A percentile compares a stretch with the other conserved stretches of the same genome.
Conservation (phyloP, 2,113 vertebrate genomes). For the Monopterus albus region DNA sequence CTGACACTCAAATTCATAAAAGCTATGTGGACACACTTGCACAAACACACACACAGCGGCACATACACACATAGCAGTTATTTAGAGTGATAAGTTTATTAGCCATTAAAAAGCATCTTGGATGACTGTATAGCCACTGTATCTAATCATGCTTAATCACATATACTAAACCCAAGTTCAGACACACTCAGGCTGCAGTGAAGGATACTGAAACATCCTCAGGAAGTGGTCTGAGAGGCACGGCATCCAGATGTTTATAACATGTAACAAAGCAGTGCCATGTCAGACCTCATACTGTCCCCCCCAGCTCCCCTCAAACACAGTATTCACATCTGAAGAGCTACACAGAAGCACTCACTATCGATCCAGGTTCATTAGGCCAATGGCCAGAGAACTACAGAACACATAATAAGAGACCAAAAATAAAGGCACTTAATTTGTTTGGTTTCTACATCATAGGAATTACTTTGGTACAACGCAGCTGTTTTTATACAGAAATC, state of each 20-base stretch:
- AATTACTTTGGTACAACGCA: background rate
- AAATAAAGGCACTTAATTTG: background rate
- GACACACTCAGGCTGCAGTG: conserved; percentile 14
- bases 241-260: conserved; percentile 26
- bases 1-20: conserved; percentile 38
- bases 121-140: conserved; percentile 23
- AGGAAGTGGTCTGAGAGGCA: conserved; percentile 4
- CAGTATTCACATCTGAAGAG: background rate
- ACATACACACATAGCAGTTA: conserved; percentile 18
- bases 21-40: conserved; percentile 37
- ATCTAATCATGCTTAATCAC: conserved; percentile 36
- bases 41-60: background rate
- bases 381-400: background rate
- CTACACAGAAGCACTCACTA: background rate
- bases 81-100: conserved; percentile 56
- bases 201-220: background rate
- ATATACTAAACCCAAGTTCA: conserved; percentile 49
- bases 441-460: background rate
- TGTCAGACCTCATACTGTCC: background rate
- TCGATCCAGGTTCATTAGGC: background rate
- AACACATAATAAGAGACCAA: background rate
- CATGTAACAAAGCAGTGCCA: background rate
- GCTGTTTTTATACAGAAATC: background rate
- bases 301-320: background rate
- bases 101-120: conserved; percentile 31